Conservation (phyloP, 2,797 vertebrate genomes). For the Anolis apletophallus region DNA sequence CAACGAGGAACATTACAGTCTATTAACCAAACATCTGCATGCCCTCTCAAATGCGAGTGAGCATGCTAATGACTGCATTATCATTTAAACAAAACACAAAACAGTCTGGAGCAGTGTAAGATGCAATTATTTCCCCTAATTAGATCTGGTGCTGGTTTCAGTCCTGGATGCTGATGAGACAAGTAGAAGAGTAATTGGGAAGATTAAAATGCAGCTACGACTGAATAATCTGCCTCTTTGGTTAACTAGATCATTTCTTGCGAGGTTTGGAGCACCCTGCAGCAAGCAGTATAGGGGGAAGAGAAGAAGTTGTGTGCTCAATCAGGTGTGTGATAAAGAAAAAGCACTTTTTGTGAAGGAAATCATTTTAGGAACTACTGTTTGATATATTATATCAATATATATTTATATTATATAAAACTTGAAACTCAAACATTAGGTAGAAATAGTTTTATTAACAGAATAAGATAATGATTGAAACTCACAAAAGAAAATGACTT, state of each 20-base stretch:
- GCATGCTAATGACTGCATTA: constrained; percentile 54
- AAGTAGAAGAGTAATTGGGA: constrained; percentile 24
- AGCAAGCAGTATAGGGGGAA: too few relatives aligned
- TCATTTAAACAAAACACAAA: constrained; percentile 55
- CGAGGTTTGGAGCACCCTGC: constrained; percentile 26
- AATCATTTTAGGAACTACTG: background rate
- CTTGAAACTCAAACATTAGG: too few relatives aligned
- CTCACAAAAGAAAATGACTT: too few relatives aligned
- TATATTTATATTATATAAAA: too few relatives aligned
- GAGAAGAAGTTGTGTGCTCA: background rate
- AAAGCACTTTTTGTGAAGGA: background rate
- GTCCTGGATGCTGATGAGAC: background rate
- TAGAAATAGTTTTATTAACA: too few relatives aligned
- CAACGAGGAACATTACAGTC: constrained; percentile 43
- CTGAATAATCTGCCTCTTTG: background rate
- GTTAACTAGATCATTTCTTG: constrained; percentile 40
- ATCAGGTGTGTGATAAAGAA: background rate
- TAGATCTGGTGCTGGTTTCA: constrained; percentile 38
- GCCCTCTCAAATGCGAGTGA: background rate
- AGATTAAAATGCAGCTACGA: constrained; percentile 20
- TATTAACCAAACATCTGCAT: constrained; percentile 22
- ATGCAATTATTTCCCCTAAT: constrained; percentile 65
- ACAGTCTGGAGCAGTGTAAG: constrained; percentile 54
- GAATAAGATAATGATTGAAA: too few relatives aligned
- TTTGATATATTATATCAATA: too few relatives aligned